Conservation (phyloP, 2,797 vertebrate genomes). For the Muscicapa comitata region DNA sequence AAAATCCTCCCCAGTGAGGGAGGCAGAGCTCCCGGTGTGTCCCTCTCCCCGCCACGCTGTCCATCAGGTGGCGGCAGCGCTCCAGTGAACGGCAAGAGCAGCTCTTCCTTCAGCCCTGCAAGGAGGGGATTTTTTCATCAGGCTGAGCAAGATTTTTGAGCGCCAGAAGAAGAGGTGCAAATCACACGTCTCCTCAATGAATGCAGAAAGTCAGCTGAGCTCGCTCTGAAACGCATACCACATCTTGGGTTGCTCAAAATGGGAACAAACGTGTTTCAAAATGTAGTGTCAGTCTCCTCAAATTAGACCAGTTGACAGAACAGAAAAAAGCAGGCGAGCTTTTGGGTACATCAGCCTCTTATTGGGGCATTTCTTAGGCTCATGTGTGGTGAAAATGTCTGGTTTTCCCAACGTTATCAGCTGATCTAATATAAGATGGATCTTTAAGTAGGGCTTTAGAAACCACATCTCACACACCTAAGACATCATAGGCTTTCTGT, state of each 20-base stretch:
- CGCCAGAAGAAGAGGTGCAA: background rate
- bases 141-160: background rate
- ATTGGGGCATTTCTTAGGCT: background rate
- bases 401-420: background rate
- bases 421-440: background rate
- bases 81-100: background rate
- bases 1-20: background rate
- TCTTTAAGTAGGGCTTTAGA: background rate
- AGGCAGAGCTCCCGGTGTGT: background rate
- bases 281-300: background rate
- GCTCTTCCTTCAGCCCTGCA: background rate
- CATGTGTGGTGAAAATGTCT: background rate
- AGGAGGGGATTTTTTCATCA: background rate
- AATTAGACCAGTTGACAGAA: background rate
- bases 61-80: constrained; percentile 48
- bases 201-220: background rate
- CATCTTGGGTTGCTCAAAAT: background rate
- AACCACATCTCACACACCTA: background rate
- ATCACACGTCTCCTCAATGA: background rate
- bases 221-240: background rate
- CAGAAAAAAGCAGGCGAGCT: background rate
- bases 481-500: background rate
- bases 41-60: background rate
- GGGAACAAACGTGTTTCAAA: background rate
- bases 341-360: background rate